phyloP scores from a whole-genome alignment of 2,888 invertebrate genomes.

The Leptinotarsa haldemani region DNA sequence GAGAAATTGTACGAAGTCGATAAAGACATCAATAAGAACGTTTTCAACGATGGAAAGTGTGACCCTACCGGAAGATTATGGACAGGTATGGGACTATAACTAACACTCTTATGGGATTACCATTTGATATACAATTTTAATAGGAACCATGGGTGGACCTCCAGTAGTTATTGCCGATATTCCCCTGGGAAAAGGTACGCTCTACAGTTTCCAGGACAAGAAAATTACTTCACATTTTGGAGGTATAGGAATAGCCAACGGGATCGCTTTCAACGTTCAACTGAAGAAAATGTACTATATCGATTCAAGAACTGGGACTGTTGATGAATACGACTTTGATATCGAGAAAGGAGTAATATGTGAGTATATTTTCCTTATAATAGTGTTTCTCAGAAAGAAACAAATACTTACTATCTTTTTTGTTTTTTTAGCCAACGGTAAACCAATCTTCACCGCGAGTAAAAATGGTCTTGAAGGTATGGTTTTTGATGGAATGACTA shows the following conservation, averaged over 20 bases:
- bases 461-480: conserved; percentile 61
- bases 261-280: conserved; percentile 78
- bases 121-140: too few species aligned
- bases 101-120: background rate
- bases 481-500: conserved; percentile 82
- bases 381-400: too few species aligned
- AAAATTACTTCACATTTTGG: conserved; percentile 49
- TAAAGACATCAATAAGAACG: conserved; percentile 66
- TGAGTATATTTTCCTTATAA: conserved; percentile 54
- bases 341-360: conserved; percentile 67
- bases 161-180: conserved; percentile 45
- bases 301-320: conserved; percentile 74
- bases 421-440: conserved; percentile 69
- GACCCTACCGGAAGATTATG: conserved; percentile 80
- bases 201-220: conserved; percentile 49
- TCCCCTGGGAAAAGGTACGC: conserved; percentile 49
- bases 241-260: conserved; percentile 68
- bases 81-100: conserved; percentile 54
- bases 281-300: conserved; percentile 80
- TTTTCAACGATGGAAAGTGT: conserved; percentile 85
- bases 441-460: conserved; percentile 70
- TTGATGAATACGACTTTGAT: conserved; percentile 77
- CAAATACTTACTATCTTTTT: too few species aligned
- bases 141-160: conserved; percentile 58
- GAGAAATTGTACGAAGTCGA: conserved; percentile 71